Conservation (phyloP, 2,888 invertebrate species). For the Tillus elongatus region DNA sequence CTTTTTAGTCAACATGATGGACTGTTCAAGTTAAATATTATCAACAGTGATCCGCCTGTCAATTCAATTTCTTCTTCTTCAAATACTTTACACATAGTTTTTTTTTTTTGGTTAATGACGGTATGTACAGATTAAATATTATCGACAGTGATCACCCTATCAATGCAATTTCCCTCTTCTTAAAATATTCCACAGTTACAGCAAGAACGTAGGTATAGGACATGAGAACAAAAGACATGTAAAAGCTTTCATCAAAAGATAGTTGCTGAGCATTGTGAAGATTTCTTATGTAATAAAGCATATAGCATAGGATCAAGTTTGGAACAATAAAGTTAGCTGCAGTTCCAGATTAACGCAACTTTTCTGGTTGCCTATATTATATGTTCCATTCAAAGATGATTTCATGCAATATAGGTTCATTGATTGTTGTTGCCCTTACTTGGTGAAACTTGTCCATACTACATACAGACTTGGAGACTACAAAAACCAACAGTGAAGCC, state of each 20-base stretch:
- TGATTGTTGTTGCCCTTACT: too few species aligned
- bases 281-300: conserved; percentile 21
- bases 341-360: conserved; percentile 8
- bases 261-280: conserved; percentile 17
- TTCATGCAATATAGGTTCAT: too few species aligned
- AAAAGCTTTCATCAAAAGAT: conserved; percentile 13
- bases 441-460: too few species aligned
- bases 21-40: conserved; percentile 7
- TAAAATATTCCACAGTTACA: conserved; percentile 15
- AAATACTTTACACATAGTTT: too few species aligned
- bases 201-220: conserved; percentile 18
- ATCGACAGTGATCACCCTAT: too few species aligned
- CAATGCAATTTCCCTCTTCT: too few species aligned
- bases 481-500: too few species aligned
- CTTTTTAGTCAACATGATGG: conserved; percentile 9
- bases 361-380: conserved; percentile 14
- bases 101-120: too few species aligned
- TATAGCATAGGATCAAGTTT: conserved; percentile 19
- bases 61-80: too few species aligned
- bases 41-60: not conserved
- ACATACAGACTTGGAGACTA: too few species aligned
- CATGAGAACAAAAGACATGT: conserved; percentile 20
- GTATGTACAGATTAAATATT: too few species aligned
- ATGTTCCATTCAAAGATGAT: conserved; percentile 17
- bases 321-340: conserved; percentile 9